Percentiles rank a stretch among this genome's conserved stretches.
These are phyloP conservation scores for Leptinotarsa peninsularis DNA, from an alignment of 2,888 invertebrate species.

Conservation along the genomic window DNA sequence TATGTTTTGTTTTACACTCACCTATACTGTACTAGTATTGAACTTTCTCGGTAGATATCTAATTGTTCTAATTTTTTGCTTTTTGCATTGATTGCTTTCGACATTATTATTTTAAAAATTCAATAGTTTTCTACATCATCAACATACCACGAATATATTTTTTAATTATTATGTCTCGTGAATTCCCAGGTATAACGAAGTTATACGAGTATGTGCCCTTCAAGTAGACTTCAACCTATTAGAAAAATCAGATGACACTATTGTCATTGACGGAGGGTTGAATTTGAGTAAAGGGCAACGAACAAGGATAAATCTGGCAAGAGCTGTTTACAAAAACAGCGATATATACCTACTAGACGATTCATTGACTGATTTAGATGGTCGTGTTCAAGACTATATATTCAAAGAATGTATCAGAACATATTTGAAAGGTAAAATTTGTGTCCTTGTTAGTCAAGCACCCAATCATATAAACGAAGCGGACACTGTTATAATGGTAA, in stretches of 20 bases:
- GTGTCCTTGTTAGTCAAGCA: conserved; percentile 80
- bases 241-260: conserved; percentile 81
- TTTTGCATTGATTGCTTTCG: too few species aligned
- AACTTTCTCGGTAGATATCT: too few species aligned
- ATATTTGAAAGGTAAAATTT: conserved; percentile 73
- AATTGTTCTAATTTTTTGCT: too few species aligned
- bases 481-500: conserved; percentile 53
- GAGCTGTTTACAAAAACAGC: conserved; percentile 84
- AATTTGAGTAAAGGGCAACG: conserved; percentile 84
- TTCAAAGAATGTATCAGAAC: conserved; percentile 81
- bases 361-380: conserved; percentile 88
- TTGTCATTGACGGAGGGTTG: conserved; percentile 82
- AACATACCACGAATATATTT: background rate
- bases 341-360: conserved; percentile 90
- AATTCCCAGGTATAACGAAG: conserved; percentile 47
- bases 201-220: conserved; percentile 75
- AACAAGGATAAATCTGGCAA: conserved; percentile 86
- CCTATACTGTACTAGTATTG: too few species aligned
- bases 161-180: background rate
- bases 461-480: conserved; percentile 72
- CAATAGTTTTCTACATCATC: too few species aligned
- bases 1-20: too few species aligned
- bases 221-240: conserved; percentile 79
- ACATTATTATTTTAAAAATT: too few species aligned
- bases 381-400: conserved; percentile 85